Evolutionary conservation across 1,140 invertebrate species (phyloP), one percentile per base, ranked within the genome.

Genomic region (Adoxophyes honmai): DNA sequence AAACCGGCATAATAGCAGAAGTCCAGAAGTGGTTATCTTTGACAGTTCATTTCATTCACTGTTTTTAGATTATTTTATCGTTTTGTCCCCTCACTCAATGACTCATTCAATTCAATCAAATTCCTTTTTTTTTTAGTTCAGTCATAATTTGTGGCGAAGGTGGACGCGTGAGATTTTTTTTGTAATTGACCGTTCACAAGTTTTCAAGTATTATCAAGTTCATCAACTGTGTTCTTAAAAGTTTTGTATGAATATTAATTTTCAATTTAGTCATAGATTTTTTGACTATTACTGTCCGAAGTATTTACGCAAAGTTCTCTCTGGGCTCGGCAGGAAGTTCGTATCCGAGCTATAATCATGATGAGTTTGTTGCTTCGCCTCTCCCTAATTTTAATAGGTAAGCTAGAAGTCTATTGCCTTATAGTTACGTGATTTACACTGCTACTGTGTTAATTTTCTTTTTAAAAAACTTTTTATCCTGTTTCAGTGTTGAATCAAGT

Each of bases 401-500:
- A 74, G 78, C 68, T 35, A 18, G 48, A 54, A 38, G 11, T 52
- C 55, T 44, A 37, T 48, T 54, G 42, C 42, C 53, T 18, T 34
- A 39, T 16, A 35, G 15, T 7, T 60, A 18, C 39, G 11, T 53
- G 16, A n/a, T n/a, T n/a, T n/a, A 28, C 21, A 6, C 21, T 28
- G 21, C 6, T 28, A 28, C n/a, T 13, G 53, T 44, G 48, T 55
- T 16, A 5, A 55, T 51, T 9, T 4, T 4, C 62, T 39, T 55
- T 59, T 55, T 53, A 34, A 38, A 5, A 33, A 9, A 11, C 39
- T 35, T 58, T 33, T 52, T 62, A 60, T 35, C 2, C 21, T 28
- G 21, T 81, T 81, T 21, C 64, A 85, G 85, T 78, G 13, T 57
- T 84, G 8, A 78, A 75, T 55, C 44, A 70, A 39, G 33, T 70